Percentiles rank a stretch among this genome's conserved stretches.
phyloP scores from a whole-genome alignment of 2,113 vertebrate genomes.

The Phrynosoma blainvillii region DNA sequence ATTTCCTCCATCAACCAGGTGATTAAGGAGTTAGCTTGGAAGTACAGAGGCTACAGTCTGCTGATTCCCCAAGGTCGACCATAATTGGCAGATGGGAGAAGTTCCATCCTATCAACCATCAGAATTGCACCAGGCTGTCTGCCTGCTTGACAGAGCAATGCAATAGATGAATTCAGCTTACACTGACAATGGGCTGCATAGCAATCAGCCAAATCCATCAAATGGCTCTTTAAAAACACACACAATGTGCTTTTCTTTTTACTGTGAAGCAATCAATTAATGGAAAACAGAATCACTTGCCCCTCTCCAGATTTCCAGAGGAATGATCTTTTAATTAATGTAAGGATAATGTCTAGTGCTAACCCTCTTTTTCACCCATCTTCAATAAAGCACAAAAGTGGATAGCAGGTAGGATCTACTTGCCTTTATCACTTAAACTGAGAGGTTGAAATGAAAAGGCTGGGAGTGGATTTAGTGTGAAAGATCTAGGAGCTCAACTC shows the following conservation, averaged over 20 bases:
- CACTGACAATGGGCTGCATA: conserved; percentile 34
- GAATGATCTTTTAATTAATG: neutral
- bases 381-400: neutral
- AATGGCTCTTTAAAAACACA: neutral
- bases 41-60: neutral
- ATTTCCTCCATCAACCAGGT: conserved; percentile 25
- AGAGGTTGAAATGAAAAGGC: too few relatives aligned
- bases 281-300: neutral
- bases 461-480: too few relatives aligned
- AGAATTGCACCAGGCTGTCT: conserved; percentile 29
- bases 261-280: neutral
- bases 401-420: too few relatives aligned
- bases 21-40: conserved; percentile 20
- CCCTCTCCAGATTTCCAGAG: neutral
- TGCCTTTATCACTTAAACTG: too few relatives aligned
- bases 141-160: conserved; percentile 12
- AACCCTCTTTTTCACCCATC: neutral
- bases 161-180: conserved; percentile 28
- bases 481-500: too few relatives aligned
- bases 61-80: conserved; percentile 32
- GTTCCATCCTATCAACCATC: conserved; percentile 31
- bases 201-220: conserved; percentile 34
- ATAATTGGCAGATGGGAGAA: conserved; percentile 25
- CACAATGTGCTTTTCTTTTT: neutral
- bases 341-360: neutral